Percentiles rank a stretch among this genome's conserved stretches.
phyloP scores from a whole-genome alignment of 2,113 vertebrate genomes.

The Lamprologus ornatipinnis region DNA sequence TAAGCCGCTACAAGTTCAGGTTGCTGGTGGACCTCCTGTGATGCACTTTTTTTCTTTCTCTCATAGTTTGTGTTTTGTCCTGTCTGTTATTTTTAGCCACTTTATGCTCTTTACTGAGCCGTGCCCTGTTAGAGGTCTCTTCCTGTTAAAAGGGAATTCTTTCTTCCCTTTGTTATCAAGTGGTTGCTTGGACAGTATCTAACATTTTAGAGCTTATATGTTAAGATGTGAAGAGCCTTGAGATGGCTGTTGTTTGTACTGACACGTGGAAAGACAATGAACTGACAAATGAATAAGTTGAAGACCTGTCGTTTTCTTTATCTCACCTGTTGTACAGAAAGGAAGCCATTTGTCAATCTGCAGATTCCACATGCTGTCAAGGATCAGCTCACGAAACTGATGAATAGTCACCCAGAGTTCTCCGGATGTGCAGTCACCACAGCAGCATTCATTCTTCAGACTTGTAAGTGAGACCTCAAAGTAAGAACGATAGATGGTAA shows the following conservation, averaged over 20 bases:
- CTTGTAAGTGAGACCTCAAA: slow-evolving; percentile 67
- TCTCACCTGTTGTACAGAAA: slow-evolving; percentile 55
- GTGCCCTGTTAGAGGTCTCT: background rate
- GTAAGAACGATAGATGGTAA: background rate
- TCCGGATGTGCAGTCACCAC: slow-evolving; percentile 75
- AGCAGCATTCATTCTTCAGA: slow-evolving; percentile 86
- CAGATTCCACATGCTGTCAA: slow-evolving; percentile 71
- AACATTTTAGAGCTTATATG: background rate
- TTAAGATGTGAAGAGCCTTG: background rate
- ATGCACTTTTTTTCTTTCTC: background rate
- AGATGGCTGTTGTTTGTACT: background rate
- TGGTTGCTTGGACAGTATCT: background rate
- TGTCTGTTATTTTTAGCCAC: background rate
- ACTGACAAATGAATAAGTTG: background rate
- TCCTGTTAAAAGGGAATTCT: background rate
- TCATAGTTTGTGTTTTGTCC: background rate
- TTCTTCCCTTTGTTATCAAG: background rate
- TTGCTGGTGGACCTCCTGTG: background rate
- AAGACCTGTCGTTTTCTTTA: background rate
- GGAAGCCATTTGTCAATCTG: slow-evolving; percentile 54
- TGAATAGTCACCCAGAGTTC: slow-evolving; percentile 69
- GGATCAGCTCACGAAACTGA: slow-evolving; percentile 74
- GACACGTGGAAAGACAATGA: background rate
- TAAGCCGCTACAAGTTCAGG: background rate
- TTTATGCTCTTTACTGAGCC: background rate